Percentiles rank a stretch among this genome's conserved stretches.
Evolutionary conservation across 2,888 invertebrate species (phyloP).

Genomic region (Trichopria drosophilae): DNA sequence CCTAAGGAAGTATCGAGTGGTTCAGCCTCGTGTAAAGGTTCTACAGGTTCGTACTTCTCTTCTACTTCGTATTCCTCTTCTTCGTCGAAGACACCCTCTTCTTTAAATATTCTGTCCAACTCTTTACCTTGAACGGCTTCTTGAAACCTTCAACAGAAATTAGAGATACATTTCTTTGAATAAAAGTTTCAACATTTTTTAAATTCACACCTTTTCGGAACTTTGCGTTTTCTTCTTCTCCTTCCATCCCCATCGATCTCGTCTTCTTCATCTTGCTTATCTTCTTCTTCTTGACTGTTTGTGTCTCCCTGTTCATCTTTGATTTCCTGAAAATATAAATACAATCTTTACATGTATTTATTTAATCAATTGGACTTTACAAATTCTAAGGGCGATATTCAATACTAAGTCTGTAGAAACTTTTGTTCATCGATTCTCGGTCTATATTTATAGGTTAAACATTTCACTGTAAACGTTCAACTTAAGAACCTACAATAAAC

Average conservation of each 20-base stretch:
- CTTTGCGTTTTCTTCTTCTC: slow-evolving; percentile 66
- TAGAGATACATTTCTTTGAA: neutral
- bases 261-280: slow-evolving; percentile 54
- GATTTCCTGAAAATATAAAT: slow-evolving; percentile 27
- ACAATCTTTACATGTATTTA: too few species aligned
- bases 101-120: slow-evolving; percentile 71
- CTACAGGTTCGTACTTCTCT: slow-evolving; percentile 45
- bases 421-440: too few species aligned
- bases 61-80: slow-evolving; percentile 59
- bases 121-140: slow-evolving; percentile 69
- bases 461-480: too few species aligned
- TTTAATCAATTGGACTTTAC: too few species aligned
- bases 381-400: too few species aligned
- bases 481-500: too few species aligned
- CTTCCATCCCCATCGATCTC: slow-evolving; percentile 62
- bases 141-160: slow-evolving; percentile 49
- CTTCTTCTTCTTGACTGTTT: slow-evolving; percentile 51
- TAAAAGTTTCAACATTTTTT: neutral
- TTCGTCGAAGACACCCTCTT: slow-evolving; percentile 72
- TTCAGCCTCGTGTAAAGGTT: slow-evolving; percentile 39
- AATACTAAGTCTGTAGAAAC: too few species aligned
- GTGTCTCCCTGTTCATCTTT: slow-evolving; percentile 39
- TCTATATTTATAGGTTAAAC: too few species aligned
- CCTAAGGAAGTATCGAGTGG: slow-evolving; percentile 17
- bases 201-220: slow-evolving; percentile 62